Percentiles rank a stretch among this genome's conserved stretches.
Evolutionary conservation across 2,113 vertebrate species (phyloP).

Genomic region (Charina bottae): DNA sequence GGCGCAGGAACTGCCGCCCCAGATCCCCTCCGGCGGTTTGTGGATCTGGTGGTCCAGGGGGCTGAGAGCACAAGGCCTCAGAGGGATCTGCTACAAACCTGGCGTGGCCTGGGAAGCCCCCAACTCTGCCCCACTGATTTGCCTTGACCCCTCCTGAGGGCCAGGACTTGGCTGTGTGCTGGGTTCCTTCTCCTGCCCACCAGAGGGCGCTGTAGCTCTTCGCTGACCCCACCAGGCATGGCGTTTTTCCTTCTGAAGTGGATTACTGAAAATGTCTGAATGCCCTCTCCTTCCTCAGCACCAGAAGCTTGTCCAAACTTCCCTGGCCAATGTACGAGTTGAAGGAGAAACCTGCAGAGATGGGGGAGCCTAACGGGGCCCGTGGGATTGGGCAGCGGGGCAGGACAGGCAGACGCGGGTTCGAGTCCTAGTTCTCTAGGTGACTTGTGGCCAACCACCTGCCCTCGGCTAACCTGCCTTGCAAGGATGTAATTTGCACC

Average conservation of each 20-base stretch:
- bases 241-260: background rate
- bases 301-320: background rate
- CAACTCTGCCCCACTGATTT: accelerated
- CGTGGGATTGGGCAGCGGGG: background rate
- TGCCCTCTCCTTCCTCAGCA: accelerated
- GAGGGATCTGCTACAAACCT: background rate
- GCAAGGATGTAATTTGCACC: background rate
- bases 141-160: background rate
- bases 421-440: background rate
- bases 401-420: background rate
- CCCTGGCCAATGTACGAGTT: accelerated
- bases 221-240: background rate
- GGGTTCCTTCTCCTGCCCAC: background rate
- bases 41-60: background rate
- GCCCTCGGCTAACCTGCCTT: background rate
- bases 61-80: background rate
- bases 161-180: background rate
- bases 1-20: no score
- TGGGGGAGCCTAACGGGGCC: background rate
- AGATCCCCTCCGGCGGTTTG: accelerated
- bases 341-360: background rate
- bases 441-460: background rate
- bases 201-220: background rate
- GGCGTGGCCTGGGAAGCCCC: background rate
- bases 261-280: background rate